phyloP scores from a whole-genome alignment of 2,113 vertebrate species.

The Irena cyanogastra region DNA sequence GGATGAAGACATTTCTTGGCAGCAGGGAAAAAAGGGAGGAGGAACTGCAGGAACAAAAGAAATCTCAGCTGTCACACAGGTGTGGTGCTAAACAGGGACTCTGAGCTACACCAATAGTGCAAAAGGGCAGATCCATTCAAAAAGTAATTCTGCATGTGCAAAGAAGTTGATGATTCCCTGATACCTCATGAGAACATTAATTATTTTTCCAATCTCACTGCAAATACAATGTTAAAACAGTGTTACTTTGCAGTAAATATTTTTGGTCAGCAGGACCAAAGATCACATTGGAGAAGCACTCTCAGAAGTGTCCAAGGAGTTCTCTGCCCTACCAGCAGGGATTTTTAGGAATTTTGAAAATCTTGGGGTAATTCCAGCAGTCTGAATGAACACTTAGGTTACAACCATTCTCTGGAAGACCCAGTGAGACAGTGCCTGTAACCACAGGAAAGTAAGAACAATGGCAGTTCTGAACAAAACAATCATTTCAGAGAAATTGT shows the following conservation, averaged over 20 bases:
- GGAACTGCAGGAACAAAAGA: background rate
- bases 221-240: background rate
- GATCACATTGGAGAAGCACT: background rate
- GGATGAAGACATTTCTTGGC: background rate
- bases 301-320: background rate
- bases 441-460: background rate
- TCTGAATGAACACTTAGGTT: background rate
- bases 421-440: background rate
- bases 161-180: background rate
- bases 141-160: background rate
- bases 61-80: background rate
- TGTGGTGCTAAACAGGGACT: background rate
- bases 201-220: background rate
- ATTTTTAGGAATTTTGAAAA: background rate
- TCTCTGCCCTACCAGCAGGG: fast-evolving
- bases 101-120: background rate
- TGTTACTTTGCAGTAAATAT: background rate
- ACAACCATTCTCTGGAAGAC: background rate
- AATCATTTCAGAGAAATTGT: background rate
- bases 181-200: background rate
- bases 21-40: background rate
- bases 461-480: background rate
- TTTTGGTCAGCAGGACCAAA: background rate
- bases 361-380: background rate
- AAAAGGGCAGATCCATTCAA: background rate